These are phyloP conservation scores for Corythornis madagascariensis DNA, from an alignment of 2,113 vertebrate species.

Conservation along the genomic window DNA sequence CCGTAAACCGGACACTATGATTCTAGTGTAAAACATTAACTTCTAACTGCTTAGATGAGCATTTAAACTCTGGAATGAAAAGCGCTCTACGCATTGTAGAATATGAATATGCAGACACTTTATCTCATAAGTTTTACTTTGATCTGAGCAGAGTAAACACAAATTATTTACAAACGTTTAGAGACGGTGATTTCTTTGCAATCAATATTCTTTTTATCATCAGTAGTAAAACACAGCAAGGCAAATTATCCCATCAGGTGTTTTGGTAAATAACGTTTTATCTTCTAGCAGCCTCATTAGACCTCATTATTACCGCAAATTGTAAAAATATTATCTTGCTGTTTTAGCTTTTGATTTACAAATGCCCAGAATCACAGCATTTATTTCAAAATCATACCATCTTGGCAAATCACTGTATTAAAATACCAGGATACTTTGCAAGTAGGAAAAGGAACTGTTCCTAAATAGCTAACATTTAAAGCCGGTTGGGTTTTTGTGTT, in stretches of 20 bases:
- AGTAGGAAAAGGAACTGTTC: not conserved
- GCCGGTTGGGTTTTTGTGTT: not conserved
- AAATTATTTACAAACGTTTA: conserved; percentile 67
- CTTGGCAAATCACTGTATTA: not conserved
- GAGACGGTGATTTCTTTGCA: conserved; percentile 79
- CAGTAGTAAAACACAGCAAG: conserved; percentile 80
- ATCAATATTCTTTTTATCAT: conserved; percentile 86
- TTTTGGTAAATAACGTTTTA: conserved; percentile 82
- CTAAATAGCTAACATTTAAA: not conserved
- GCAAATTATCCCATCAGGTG: conserved; percentile 82
- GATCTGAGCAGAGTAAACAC: conserved; percentile 59
- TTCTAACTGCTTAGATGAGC: not conserved
- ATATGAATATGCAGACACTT: conserved; percentile 28
- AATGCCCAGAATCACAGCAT: not conserved
- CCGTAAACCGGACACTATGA: not conserved
- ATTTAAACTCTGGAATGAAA: not conserved
- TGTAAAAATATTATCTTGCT: conserved; percentile 18
- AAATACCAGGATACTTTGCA: not conserved
- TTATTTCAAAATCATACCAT: not conserved
- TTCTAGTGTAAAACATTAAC: conserved; percentile 69
- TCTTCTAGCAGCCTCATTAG: conserved; percentile 81
- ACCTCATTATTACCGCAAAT: conserved; percentile 76
- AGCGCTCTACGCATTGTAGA: not conserved
- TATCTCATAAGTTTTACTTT: conserved; percentile 73
- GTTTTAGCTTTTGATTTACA: conserved; percentile 47